These are phyloP conservation scores for Drosophila kohkoa DNA, from an alignment of 1,140 invertebrate species.

Conservation along the genomic window DNA sequence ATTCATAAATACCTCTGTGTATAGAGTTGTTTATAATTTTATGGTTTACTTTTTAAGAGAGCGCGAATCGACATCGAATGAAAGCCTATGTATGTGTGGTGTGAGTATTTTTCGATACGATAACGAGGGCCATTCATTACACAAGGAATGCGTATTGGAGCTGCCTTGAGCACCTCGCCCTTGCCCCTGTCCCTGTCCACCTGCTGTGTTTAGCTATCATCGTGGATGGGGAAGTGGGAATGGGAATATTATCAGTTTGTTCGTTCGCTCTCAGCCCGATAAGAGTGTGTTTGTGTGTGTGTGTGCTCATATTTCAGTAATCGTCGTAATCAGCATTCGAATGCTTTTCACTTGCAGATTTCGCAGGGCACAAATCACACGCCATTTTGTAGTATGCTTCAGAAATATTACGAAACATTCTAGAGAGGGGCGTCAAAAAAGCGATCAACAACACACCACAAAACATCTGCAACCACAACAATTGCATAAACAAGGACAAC, in stretches of 20 bases:
- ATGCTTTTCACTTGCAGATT: slow-evolving; percentile 68
- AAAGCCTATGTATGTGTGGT: slow-evolving; percentile 26
- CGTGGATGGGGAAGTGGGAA: slow-evolving; percentile 10
- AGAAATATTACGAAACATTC: slow-evolving; percentile 73
- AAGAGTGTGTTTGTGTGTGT: slow-evolving; percentile 1
- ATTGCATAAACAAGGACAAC: slow-evolving; percentile 5
- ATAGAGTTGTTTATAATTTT: not conserved
- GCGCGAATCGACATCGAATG: no score
- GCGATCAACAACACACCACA: slow-evolving; percentile 15
- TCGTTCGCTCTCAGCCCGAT: slow-evolving; percentile 24
- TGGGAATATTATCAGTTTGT: slow-evolving; percentile 33
- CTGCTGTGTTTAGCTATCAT: slow-evolving; percentile 1
- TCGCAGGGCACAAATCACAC: slow-evolving; percentile 69
- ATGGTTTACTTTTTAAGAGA: not conserved
- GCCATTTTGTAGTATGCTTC: slow-evolving; percentile 71
- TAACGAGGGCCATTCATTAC: slow-evolving; percentile 47
- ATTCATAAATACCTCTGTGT: not conserved
- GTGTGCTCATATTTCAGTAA: slow-evolving; percentile 23
- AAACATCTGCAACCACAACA: not conserved
- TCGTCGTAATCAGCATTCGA: slow-evolving; percentile 52
- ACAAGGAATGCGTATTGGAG: slow-evolving; percentile 47
- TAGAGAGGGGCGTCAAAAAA: slow-evolving; percentile 33
- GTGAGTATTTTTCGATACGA: slow-evolving; percentile 12
- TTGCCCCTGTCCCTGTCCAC: not conserved
- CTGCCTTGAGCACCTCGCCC: not conserved